These are phyloP conservation scores for Lordiphosa andalusiaca DNA, from an alignment of 2,888 invertebrate species.

Conservation along the genomic window DNA sequence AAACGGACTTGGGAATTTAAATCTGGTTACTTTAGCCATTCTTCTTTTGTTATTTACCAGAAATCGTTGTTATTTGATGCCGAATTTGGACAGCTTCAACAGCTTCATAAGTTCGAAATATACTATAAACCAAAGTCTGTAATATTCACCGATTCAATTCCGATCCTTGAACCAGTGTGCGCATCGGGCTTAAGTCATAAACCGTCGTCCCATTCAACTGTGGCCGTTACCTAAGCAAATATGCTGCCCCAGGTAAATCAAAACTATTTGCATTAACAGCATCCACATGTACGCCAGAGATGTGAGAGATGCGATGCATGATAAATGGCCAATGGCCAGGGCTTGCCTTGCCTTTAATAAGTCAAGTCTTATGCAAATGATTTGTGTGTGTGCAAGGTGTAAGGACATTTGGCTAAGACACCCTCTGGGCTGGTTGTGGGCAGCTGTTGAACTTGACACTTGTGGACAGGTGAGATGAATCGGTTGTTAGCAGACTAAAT, in stretches of 20 bases:
- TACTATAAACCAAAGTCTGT: too few relatives aligned
- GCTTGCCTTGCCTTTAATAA: conserved; percentile 3
- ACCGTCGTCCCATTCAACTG: not conserved
- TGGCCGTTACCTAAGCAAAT: conserved; percentile 4
- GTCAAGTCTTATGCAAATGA: conserved; percentile 35
- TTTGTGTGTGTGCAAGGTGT: conserved; percentile 12
- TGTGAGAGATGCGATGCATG: not conserved
- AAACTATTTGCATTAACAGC: not conserved
- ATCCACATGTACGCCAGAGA: too few relatives aligned
- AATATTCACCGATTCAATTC: too few relatives aligned
- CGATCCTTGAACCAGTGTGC: too few relatives aligned
- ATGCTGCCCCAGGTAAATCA: conserved; percentile 1
- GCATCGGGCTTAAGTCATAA: not conserved
- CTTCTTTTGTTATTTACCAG: too few relatives aligned
- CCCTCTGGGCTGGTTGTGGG: not conserved
- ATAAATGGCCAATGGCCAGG: conserved; percentile 11
- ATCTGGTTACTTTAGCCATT: too few relatives aligned
- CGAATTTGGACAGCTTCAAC: too few relatives aligned
- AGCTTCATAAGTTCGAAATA: too few relatives aligned
- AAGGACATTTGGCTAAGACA: conserved; percentile 2
- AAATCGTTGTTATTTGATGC: too few relatives aligned
- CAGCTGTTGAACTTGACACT: conserved; percentile 19
- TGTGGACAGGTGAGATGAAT: not conserved
- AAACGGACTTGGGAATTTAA: too few relatives aligned
- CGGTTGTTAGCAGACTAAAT: not conserved